Evolutionary conservation across 2,888 invertebrate species (phyloP).

Genomic region (Cataglyphis rosenhaueri): DNA sequence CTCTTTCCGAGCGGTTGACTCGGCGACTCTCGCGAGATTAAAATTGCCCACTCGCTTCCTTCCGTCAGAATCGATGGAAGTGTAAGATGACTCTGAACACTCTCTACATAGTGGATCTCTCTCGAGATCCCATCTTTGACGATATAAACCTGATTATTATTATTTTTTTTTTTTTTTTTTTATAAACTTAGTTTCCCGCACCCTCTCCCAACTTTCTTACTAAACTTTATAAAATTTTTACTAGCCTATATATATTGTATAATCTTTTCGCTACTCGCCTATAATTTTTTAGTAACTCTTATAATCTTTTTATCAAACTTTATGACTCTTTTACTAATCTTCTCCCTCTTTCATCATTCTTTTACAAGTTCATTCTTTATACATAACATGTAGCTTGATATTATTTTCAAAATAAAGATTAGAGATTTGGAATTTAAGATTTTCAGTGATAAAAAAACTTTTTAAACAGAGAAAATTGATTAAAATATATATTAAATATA

Average conservation of each 20-base stretch:
- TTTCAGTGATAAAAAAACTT: neutral
- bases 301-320: slow-evolving; percentile 8
- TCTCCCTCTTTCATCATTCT: neutral
- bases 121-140: neutral
- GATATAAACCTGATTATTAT: neutral
- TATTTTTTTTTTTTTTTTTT: neutral
- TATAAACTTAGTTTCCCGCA: neutral
- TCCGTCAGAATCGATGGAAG: slow-evolving; percentile 23
- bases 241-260: neutral
- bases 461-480: neutral
- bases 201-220: neutral
- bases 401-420: neutral
- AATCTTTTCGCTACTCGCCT: neutral
- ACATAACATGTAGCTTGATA: neutral
- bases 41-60: slow-evolving; percentile 60
- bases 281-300: neutral
- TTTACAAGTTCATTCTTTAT: neutral
- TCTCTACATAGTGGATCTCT: slow-evolving; percentile 10
- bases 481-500: neutral
- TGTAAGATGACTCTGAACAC: slow-evolving; percentile 6
- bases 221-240: slow-evolving; percentile 11
- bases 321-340: neutral
- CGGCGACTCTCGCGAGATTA: slow-evolving; percentile 75
- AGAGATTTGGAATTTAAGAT: neutral
- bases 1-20: slow-evolving; percentile 67